phyloP scores from a whole-genome alignment of 2,888 invertebrate species.

The Drosophila lutescens region DNA sequence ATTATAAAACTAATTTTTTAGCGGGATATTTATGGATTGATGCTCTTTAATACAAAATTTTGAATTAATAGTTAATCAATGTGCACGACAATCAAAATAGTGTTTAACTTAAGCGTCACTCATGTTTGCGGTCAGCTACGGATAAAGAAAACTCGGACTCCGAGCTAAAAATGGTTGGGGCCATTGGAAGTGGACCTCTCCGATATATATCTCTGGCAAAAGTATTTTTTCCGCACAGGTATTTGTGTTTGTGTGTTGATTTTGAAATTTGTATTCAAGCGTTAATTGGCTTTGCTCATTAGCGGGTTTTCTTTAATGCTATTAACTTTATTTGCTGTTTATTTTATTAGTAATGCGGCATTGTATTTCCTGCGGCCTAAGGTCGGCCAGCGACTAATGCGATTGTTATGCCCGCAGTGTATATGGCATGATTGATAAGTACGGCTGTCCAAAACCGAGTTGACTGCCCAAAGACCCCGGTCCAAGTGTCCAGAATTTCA shows the following conservation, averaged over 20 bases:
- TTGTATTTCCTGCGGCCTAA: slow-evolving; percentile 72
- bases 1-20: too few relatives aligned
- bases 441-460: slow-evolving; percentile 15
- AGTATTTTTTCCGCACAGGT: slow-evolving; percentile 14
- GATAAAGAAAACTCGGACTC: slow-evolving; percentile 58
- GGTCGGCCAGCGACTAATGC: slow-evolving; percentile 63
- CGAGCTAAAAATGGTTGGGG: slow-evolving; percentile 5
- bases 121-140: slow-evolving; percentile 42
- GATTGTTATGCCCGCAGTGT: slow-evolving; percentile 71
- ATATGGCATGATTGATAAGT: slow-evolving; percentile 44
- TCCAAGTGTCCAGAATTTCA: slow-evolving; percentile 37
- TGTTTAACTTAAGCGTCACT: slow-evolving; percentile 37
- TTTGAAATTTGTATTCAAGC: slow-evolving; percentile 75
- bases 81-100: slow-evolving; percentile 32
- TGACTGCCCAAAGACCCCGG: slow-evolving; percentile 30
- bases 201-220: slow-evolving; percentile 30
- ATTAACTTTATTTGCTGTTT: slow-evolving; percentile 79
- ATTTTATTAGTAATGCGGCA: slow-evolving; percentile 76
- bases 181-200: slow-evolving; percentile 15
- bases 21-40: too few relatives aligned
- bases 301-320: slow-evolving; percentile 75
- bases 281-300: slow-evolving; percentile 80
- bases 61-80: too few relatives aligned
- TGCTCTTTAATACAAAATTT: too few relatives aligned
- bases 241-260: slow-evolving; percentile 53